Percentiles rank a stretch among this genome's conserved stretches.
Evolutionary conservation across 2,113 vertebrate genomes (phyloP).

Genomic region (Elephas maximus): DNA sequence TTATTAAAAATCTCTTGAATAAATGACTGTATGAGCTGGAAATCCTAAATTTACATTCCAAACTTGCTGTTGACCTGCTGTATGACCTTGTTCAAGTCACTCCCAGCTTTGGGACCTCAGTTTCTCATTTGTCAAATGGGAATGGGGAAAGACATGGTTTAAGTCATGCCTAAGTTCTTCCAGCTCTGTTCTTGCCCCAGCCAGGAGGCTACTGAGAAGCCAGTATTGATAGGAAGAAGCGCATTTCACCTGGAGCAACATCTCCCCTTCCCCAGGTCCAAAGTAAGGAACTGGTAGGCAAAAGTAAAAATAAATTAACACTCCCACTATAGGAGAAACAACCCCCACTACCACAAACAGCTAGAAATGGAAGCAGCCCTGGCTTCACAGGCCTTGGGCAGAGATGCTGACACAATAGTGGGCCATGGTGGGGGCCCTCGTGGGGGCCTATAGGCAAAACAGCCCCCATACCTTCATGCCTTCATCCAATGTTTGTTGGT

Average conservation of each 20-base stretch:
- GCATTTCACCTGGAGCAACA: not conserved
- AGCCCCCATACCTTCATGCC: fast-evolving
- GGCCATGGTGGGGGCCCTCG: fast-evolving
- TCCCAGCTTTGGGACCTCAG: not conserved
- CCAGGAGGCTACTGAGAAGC: too few relatives aligned
- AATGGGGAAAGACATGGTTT: not conserved
- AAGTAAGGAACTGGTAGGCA: not conserved
- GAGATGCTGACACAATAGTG: fast-evolving
- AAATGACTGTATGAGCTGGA: not conserved
- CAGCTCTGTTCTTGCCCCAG: not conserved
- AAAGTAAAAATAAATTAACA: not conserved
- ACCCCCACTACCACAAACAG: not conserved
- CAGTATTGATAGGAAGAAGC: not conserved
- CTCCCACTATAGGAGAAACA: not conserved
- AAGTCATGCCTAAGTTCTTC: not conserved
- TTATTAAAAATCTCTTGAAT: not conserved
- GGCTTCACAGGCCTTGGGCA: not conserved
- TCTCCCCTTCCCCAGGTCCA: not conserved
- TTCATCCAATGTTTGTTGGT: fast-evolving
- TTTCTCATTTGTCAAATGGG: not conserved
- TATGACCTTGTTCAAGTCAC: not conserved
- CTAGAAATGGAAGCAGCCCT: not conserved
- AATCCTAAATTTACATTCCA: not conserved
- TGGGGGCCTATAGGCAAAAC: fast-evolving
- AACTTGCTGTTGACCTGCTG: not conserved